Base-by-base conservation (phyloP, 2,113 vertebrate species). In the Cyprinodon tularosa region DNA sequence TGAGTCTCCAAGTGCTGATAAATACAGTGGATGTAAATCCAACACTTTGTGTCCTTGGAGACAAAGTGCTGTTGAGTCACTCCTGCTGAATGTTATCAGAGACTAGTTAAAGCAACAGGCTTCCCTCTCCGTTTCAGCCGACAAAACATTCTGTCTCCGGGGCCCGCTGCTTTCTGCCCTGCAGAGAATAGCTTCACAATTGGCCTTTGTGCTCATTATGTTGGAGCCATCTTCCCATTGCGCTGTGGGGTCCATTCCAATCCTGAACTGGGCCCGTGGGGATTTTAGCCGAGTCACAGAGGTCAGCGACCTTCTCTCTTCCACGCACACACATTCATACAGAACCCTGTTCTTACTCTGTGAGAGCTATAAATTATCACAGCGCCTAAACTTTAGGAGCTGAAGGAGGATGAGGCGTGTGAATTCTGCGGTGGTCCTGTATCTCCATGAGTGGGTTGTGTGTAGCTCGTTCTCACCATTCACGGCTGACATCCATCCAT, bases 151-250 rank as follows among this genome's bases (percentile, higher is more conserved):
- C 93, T 94, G 93, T 94, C 93, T 92, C 91, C 66, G 59, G 89
- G 91, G 91, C 90, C 88, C 70, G 45, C 66, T 82, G 90, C 90
- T 91, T 93, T 93, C 89, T 91, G 90, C 78, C 68, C 86, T 44
- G 78, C 72, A 85, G 83, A 93, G 89, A 94, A 94, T 88, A 85
- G 87, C 66, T 67, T 80, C 89, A 94, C 94, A 94, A 94, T 94
- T 93, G 93, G 71, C 85, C 82, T 93, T 95, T 94, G 93, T 94
- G 83, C 89, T 92, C 90, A 92, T 94, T 95, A 90, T 93, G 93
- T 92, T 84, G 78, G 84, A 89, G 88, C 86, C 93, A 91, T 95
- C 94, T 94, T 95, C 93, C 92, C 93, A 90, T 91, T 93, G 91
- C 93, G 53, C 87, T 93, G 93, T 93, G 94, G 89, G 93, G 92